These are phyloP conservation scores for Dynastes tityus DNA, from an alignment of 2,888 invertebrate genomes.

Conservation along the genomic window DNA sequence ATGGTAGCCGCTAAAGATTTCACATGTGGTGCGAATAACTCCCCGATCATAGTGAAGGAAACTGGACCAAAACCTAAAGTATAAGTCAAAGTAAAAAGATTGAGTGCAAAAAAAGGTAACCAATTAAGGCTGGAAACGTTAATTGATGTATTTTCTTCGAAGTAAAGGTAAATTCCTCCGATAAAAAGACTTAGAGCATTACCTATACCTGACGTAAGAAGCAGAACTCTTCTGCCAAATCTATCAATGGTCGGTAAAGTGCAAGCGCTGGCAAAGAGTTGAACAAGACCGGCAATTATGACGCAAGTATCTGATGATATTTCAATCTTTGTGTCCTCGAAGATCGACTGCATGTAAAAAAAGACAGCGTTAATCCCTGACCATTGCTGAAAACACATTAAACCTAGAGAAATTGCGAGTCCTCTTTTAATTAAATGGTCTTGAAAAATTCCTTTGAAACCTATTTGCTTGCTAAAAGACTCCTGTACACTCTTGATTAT, in stretches of 20 bases:
- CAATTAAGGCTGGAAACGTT: conserved; percentile 73
- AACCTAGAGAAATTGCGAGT: conserved; percentile 65
- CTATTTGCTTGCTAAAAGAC: conserved; percentile 61
- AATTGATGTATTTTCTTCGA: conserved; percentile 72
- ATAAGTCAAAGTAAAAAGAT: conserved; percentile 82
- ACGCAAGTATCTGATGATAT: conserved; percentile 77
- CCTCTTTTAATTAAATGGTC: conserved; percentile 66
- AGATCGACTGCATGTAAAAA: conserved; percentile 83
- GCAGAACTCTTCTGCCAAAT: conserved; percentile 81
- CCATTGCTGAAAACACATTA: conserved; percentile 64
- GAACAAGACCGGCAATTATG: conserved; percentile 85
- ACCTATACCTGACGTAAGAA: conserved; percentile 79
- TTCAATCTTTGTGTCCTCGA: conserved; percentile 68
- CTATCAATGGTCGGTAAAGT: conserved; percentile 81
- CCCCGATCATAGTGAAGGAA: conserved; percentile 86
- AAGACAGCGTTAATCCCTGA: conserved; percentile 83
- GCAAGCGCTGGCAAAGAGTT: conserved; percentile 79
- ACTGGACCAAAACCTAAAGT: conserved; percentile 83
- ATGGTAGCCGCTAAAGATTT: conserved; percentile 82
- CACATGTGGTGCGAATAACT: conserved; percentile 84
- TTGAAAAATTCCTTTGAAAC: conserved; percentile 62
- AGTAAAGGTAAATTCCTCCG: conserved; percentile 82
- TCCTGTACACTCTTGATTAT: conserved; percentile 69
- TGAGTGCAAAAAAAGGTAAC: conserved; percentile 80
- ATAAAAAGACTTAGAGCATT: conserved; percentile 78